A percentile compares a stretch with the other conserved stretches of the same genome.
phyloP scores from a whole-genome alignment of 1,140 invertebrate species.

The Bombus consobrinus region DNA sequence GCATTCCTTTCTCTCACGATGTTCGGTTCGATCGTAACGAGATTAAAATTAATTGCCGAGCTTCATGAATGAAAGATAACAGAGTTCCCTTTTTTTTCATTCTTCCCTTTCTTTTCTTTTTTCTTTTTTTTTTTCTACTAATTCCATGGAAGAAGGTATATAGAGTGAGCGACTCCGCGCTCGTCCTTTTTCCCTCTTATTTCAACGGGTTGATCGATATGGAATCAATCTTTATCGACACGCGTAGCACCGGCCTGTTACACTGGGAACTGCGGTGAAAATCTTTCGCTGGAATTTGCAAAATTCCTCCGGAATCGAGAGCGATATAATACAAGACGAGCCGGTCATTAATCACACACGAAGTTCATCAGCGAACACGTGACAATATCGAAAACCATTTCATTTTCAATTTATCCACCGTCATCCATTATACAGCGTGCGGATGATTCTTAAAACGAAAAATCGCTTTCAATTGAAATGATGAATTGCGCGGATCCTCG shows the following conservation, averaged over 20 bases:
- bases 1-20: background rate
- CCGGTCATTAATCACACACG: constrained; percentile 28
- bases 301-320: background rate
- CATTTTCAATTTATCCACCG: constrained; percentile 37
- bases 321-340: background rate
- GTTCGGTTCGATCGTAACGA: background rate
- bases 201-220: background rate
- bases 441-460: constrained; percentile 23
- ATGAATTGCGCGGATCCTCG: background rate
- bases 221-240: background rate
- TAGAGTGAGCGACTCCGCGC: too few relatives aligned
- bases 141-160: background rate
- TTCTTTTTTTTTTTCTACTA: background rate
- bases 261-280: background rate
- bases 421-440: constrained; percentile 5
- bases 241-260: background rate
- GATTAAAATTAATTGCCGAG: background rate
- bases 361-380: constrained; percentile 22
- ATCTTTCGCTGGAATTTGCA: constrained; percentile 9
- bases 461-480: background rate
- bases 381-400: constrained; percentile 50
- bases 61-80: background rate
- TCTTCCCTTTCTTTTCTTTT: background rate
- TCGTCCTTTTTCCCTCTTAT: background rate
- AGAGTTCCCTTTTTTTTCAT: background rate